These are phyloP conservation scores for Heteromormyrus szaboi DNA, from an alignment of 2,797 vertebrate genomes.

Conservation along the genomic window DNA sequence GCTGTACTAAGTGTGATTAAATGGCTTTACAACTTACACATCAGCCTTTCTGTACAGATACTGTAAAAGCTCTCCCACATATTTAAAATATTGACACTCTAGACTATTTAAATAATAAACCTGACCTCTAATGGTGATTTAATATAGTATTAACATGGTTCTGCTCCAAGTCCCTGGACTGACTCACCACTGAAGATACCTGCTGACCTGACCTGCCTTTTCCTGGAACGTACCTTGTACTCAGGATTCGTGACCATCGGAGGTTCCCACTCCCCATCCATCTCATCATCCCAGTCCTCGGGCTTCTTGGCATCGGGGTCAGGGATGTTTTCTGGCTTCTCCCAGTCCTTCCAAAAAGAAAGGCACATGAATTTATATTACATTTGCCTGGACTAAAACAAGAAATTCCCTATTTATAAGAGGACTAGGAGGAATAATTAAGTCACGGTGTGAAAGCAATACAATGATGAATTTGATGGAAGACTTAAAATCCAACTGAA, in stretches of 20 bases:
- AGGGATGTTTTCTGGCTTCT: conserved; percentile 47
- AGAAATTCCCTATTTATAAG: not conserved
- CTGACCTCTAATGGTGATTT: not conserved
- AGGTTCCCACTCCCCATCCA: conserved; percentile 51
- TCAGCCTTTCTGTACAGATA: not conserved
- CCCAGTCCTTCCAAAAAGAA: conserved; percentile 42
- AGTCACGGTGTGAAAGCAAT: not conserved
- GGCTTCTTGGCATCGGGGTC: conserved; percentile 47
- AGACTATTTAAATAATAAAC: not conserved
- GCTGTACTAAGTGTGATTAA: not conserved
- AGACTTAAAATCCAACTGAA: not conserved
- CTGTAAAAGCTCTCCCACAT: not conserved
- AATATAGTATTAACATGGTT: not conserved
- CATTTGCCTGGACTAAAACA: not conserved
- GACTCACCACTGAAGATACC: not conserved
- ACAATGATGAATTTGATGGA: not conserved
- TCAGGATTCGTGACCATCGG: conserved; percentile 44
- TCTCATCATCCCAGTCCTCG: conserved; percentile 43
- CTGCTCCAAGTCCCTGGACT: not conserved
- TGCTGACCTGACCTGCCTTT: not conserved
- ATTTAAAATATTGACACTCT: not conserved
- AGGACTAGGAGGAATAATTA: not conserved
- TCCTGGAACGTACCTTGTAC: conserved; percentile 37
- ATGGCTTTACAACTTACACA: not conserved
- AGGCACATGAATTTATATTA: not conserved